A percentile compares a stretch with the other conserved stretches of the same genome.
Conservation (phyloP, 2,797 vertebrate genomes). For the Zalophus californianus region DNA sequence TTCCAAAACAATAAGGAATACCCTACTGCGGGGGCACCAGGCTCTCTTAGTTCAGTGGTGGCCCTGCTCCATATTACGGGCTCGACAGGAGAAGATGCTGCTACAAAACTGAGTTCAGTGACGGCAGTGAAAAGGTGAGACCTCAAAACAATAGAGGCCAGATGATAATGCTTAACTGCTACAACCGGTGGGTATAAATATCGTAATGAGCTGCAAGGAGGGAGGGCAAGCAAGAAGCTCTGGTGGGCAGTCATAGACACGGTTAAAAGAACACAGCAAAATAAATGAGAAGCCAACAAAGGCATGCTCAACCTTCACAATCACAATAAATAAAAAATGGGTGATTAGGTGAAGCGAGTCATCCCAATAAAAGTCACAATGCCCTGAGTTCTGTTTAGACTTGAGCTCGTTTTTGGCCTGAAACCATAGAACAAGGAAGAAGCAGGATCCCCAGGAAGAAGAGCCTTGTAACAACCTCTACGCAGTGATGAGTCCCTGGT, state of each 20-base stretch:
- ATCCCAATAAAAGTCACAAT: background rate
- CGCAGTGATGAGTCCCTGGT: background rate
- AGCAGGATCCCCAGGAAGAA: background rate
- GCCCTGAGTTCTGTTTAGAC: background rate
- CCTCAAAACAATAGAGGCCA: background rate
- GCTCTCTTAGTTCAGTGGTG: background rate
- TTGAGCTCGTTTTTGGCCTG: background rate
- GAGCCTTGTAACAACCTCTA: background rate
- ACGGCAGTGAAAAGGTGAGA: background rate
- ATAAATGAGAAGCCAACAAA: background rate
- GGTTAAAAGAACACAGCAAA: background rate
- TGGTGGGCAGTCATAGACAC: background rate
- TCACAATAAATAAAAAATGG: background rate
- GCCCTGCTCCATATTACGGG: too few relatives aligned
- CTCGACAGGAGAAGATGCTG: background rate
- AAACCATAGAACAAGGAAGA: background rate
- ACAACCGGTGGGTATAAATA: background rate
- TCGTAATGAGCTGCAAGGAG: background rate
- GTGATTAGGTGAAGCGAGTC: background rate
- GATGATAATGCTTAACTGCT: too few relatives aligned
- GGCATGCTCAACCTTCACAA: background rate
- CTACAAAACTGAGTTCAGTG: background rate
- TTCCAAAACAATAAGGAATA: background rate
- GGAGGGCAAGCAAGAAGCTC: background rate
- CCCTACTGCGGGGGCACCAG: background rate